Conservation (phyloP, 2,797 vertebrate genomes). For the Columba guinea region DNA sequence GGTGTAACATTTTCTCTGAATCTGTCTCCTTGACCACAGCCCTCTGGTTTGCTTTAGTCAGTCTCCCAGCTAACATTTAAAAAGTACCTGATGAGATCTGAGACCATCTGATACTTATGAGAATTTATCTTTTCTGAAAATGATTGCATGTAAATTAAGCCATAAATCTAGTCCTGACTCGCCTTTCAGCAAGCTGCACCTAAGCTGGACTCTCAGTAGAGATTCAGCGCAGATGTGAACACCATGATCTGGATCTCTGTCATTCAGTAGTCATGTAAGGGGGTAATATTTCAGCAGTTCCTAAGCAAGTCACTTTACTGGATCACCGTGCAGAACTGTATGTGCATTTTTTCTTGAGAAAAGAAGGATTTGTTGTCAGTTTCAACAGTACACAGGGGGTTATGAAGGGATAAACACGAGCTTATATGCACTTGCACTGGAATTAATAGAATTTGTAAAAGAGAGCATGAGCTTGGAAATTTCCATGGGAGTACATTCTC, state of each 20-base stretch:
- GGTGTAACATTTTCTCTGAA: conserved; percentile 9
- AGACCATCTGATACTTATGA: background rate
- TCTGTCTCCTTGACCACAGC: conserved; percentile 10
- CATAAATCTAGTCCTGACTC: background rate
- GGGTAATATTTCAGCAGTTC: background rate
- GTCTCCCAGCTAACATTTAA: background rate
- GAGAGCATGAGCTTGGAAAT: background rate
- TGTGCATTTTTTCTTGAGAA: background rate
- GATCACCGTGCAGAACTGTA: background rate
- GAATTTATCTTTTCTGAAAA: conserved; percentile 35
- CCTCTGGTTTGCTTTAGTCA: background rate
- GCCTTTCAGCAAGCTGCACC: background rate
- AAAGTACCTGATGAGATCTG: background rate
- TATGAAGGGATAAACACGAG: background rate
- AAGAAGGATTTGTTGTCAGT: background rate
- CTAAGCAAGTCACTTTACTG: background rate
- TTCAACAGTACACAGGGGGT: background rate
- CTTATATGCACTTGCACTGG: background rate
- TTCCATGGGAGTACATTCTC: background rate
- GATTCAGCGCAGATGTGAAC: background rate
- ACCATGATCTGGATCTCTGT: background rate
- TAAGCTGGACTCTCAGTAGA: background rate
- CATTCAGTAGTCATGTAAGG: background rate
- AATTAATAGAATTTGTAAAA: background rate
- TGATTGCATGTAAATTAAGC: background rate